Percentiles rank a stretch among this genome's conserved stretches.
Conservation (phyloP, 2,888 invertebrate species). For the Clivina fossor region DNA sequence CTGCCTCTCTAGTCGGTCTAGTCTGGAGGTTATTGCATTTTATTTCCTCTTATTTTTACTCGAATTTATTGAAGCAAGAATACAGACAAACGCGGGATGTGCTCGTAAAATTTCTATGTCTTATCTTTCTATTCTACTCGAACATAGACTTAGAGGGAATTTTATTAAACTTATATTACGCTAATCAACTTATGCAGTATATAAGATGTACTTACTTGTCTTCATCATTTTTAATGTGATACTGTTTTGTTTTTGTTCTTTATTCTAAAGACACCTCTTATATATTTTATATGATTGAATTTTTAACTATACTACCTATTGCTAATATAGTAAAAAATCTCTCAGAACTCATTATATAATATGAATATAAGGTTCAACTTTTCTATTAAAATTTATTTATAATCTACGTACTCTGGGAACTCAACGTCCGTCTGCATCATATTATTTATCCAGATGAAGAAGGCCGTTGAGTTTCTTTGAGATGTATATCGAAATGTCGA, state of each 20-base stretch:
- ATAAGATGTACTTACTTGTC: slow-evolving; percentile 10
- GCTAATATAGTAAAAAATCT: no score
- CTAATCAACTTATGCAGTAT: slow-evolving; percentile 24
- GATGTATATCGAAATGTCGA: no score
- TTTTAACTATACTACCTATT: no score
- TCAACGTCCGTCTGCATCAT: no score
- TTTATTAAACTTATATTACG: slow-evolving; percentile 26
- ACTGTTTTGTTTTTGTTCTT: slow-evolving; percentile 12
- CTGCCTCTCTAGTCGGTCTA: background rate
- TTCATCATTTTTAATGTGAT: slow-evolving; percentile 11
- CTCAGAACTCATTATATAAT: no score
- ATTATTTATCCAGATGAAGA: no score
- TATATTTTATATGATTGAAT: slow-evolving; percentile 12
- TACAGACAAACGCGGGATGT: no score
- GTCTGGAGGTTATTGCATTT: background rate
- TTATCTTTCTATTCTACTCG: slow-evolving; percentile 7
- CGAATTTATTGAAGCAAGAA: slow-evolving; percentile 19
- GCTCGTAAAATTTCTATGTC: slow-evolving; percentile 22
- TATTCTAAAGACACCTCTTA: slow-evolving; percentile 1
- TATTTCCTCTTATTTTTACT: slow-evolving; percentile 15
- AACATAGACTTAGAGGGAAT: slow-evolving; percentile 9
- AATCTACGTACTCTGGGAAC: no score
- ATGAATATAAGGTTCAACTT: no score
- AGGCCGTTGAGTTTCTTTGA: no score
- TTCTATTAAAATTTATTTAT: no score